Evolutionary conservation across 2,888 invertebrate genomes (phyloP), one percentile per base, ranked within the genome.

Genomic region (Amorpha juglandis): DNA sequence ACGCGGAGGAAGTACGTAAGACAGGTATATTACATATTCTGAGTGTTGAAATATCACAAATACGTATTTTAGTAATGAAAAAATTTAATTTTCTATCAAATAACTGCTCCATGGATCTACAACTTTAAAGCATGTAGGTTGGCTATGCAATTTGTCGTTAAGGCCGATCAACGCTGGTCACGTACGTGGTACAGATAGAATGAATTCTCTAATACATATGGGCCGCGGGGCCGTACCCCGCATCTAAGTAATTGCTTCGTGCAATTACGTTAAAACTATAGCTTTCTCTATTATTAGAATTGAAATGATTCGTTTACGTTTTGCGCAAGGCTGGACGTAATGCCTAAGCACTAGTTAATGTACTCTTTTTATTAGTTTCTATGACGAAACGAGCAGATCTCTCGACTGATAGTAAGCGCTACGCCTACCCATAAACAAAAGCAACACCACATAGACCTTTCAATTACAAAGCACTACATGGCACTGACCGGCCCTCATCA

Each of bases 191-290:
- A 50, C 50, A 58, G 38, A 58, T 58, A 35, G 19, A 68, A 38
- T 71, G 70, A 76, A 76, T 76, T 72, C 66, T 63, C 67, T 71
- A 72, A 71, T 68, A 72, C 66, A 68, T 67, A 52, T 19, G 52
- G 66, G 53, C 53, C 11, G 8, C 47, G 48, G 64, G 62, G 52
- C 52, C 48, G 27, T 62, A 21, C 64, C 58, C n/a, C 63, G 64
- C 63, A 65, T 70, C 68, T 52, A 63, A 68, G 67, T 73, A 72
- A 74, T 73, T 73, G 71, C 53, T 68, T 66, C 62, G 27, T 63
- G 58, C 55, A 67, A 66, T 70, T 69, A 67, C 53, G 58, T 45
- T 63, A 53, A 58, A 55, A 55, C 58, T 58, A 58, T 58, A 16
- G 58, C 58, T 58, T 58, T 58, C 58, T 42, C 42, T 42, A 42